Evolutionary conservation across 2,888 invertebrate species (phyloP).

Genomic region (Orchesella flavescens): DNA sequence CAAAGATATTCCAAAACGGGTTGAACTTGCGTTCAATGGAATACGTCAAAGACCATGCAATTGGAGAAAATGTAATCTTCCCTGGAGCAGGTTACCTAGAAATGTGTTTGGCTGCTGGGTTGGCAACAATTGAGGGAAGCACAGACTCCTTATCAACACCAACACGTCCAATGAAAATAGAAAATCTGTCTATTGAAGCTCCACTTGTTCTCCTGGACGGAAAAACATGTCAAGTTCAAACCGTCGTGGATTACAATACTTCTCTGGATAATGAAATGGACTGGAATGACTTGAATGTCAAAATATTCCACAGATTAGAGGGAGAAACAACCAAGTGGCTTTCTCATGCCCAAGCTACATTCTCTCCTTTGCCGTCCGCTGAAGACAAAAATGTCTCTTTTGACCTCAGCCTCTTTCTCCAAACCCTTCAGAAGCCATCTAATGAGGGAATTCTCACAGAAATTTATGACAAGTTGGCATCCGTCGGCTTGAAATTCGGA

Average conservation of each 20-base stretch:
- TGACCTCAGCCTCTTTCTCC: neutral
- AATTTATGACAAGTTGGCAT: conserved; percentile 16
- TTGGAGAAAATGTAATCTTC: conserved; percentile 5
- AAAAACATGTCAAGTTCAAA: neutral
- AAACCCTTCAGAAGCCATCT: neutral
- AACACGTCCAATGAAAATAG: conserved; percentile 6
- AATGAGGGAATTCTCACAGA: neutral
- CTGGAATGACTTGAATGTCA: neutral
- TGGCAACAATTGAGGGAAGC: neutral
- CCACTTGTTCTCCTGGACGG: conserved; percentile 20
- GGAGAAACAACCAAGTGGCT: conserved; percentile 27
- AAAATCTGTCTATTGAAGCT: neutral
- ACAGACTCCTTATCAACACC: conserved; percentile 13
- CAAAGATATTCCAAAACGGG: neutral
- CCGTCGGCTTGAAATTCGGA: conserved; percentile 17
- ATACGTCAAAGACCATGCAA: conserved; percentile 24
- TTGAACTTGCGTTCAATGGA: neutral
- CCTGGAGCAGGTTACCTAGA: conserved; percentile 24
- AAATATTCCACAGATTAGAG: conserved; percentile 7
- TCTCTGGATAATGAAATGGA: neutral
- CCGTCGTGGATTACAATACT: neutral
- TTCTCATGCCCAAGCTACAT: conserved; percentile 1
- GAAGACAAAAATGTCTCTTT: neutral
- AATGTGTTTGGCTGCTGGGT: conserved; percentile 24
- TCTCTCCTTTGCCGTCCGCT: neutral